phyloP scores from a whole-genome alignment of 2,888 invertebrate species.

The Ommatoiulus sabulosus region DNA sequence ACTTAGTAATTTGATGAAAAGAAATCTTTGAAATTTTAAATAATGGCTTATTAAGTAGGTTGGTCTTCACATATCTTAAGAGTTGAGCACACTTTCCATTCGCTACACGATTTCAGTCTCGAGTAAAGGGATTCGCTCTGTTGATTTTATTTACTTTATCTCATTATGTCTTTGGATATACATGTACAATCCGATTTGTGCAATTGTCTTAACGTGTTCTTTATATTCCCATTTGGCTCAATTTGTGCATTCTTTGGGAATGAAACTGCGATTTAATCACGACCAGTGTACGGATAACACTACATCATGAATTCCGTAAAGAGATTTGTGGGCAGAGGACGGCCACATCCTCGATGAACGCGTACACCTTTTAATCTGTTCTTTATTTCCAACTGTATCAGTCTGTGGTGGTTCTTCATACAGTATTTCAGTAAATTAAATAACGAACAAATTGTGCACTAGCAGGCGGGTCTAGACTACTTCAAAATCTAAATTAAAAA shows the following conservation, averaged over 20 bases:
- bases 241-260: not conserved
- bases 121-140: not conserved
- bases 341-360: not conserved
- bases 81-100: not conserved
- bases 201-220: not conserved
- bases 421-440: not conserved
- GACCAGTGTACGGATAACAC: no score
- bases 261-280: not conserved
- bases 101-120: not conserved
- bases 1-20: not conserved
- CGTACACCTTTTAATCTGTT: not conserved
- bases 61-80: not conserved
- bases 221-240: conserved; percentile 21
- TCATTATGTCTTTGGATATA: not conserved
- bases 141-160: not conserved
- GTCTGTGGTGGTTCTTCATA: not conserved
- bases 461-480: not conserved
- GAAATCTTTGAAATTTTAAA: not conserved
- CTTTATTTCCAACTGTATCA: not conserved
- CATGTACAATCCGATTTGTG: not conserved
- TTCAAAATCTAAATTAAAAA: not conserved
- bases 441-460: not conserved
- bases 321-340: not conserved
- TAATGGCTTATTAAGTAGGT: not conserved
- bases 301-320: not conserved